A percentile compares a stretch with the other conserved stretches of the same genome.
These are phyloP conservation scores for Hybos culiciformis DNA, from an alignment of 2,888 invertebrate genomes.

Conservation along the genomic window DNA sequence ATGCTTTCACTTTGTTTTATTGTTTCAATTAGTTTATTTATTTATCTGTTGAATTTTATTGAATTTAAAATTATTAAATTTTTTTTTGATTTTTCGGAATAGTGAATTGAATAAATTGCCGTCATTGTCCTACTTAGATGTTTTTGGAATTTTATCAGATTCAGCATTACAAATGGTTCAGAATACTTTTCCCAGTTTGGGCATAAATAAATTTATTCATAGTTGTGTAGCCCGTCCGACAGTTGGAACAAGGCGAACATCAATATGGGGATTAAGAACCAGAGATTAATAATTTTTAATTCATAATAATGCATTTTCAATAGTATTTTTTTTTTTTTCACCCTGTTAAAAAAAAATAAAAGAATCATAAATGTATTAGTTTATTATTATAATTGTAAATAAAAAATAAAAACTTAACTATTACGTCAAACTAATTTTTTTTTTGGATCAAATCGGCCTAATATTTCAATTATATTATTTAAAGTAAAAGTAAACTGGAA, in stretches of 20 bases:
- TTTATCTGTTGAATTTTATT: background rate
- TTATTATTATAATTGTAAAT: no score
- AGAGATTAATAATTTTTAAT: conserved; percentile 50
- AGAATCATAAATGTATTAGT: no score
- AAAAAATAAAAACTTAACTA: no score
- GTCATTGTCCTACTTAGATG: conserved; percentile 59
- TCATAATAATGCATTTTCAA: background rate
- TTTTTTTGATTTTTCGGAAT: conserved; percentile 12
- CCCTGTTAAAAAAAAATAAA: no score
- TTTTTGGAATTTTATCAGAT: conserved; percentile 63
- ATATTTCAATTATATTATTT: no score
- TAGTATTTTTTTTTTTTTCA: background rate
- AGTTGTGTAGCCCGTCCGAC: conserved; percentile 84
- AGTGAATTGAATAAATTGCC: conserved; percentile 47
- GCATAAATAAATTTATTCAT: conserved; percentile 60
- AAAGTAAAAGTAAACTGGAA: no score
- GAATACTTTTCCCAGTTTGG: conserved; percentile 43
- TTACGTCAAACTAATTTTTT: no score
- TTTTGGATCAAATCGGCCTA: no score
- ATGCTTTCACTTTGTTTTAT: no score
- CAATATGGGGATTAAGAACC: conserved; percentile 78
- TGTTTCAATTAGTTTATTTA: no score
- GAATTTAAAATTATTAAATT: conserved; percentile 3
- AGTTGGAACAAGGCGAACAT: conserved; percentile 71
- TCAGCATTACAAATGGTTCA: conserved; percentile 40